Conservation (phyloP, 2,888 invertebrate species). For the Linyphia triangularis region DNA sequence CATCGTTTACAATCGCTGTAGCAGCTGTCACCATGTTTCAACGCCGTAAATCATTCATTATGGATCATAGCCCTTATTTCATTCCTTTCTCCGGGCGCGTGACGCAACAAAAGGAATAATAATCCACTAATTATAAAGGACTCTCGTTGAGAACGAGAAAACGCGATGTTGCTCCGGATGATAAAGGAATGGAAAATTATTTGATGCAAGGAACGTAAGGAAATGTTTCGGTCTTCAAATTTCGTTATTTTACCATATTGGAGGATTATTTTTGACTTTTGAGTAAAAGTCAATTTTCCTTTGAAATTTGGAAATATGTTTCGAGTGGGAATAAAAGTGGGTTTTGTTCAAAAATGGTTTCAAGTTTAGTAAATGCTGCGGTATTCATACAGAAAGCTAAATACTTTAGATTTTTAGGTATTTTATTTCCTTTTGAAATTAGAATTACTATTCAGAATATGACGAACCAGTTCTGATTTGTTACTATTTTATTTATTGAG, state of each 20-base stretch:
- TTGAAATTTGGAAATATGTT: not conserved
- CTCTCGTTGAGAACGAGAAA: not conserved
- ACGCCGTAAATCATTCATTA: slow-evolving; percentile 41
- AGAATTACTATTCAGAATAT: no score
- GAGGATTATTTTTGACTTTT: not conserved
- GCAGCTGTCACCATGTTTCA: slow-evolving; percentile 35
- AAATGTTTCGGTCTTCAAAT: not conserved
- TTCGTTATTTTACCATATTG: no score
- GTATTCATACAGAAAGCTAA: no score
- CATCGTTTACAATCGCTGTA: slow-evolving; percentile 34
- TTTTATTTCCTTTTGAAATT: no score
- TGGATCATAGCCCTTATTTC: slow-evolving; percentile 41
- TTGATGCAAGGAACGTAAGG: not conserved
- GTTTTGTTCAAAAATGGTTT: no score
- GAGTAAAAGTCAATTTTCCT: not conserved
- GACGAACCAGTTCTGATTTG: no score
- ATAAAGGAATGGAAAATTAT: not conserved
- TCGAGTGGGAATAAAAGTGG: not conserved
- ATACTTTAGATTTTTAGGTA: no score
- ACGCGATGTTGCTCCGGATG: not conserved
- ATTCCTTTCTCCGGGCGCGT: slow-evolving; percentile 4
- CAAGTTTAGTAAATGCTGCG: no score
- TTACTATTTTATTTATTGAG: no score
- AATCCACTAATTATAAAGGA: not conserved
- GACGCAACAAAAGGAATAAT: slow-evolving; percentile 19